Evolutionary conservation across 2,113 vertebrate genomes (phyloP).

Genomic region (Nyctereutes procyonoides): DNA sequence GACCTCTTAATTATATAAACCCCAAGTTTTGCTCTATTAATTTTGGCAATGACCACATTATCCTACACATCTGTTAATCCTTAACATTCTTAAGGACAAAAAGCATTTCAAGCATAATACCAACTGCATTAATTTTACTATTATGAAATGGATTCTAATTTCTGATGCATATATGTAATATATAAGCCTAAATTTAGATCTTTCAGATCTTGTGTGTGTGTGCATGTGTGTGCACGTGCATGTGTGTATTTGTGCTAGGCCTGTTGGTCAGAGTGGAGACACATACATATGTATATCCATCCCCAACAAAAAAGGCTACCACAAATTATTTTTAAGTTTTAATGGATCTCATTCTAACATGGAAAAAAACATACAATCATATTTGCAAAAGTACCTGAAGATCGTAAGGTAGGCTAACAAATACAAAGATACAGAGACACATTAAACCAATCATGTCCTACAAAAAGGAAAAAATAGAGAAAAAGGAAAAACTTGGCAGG

Average conservation of each 20-base stretch:
- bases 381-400: slow-evolving; percentile 18
- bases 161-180: not conserved
- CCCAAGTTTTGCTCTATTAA: slow-evolving; percentile 53
- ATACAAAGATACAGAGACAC: not conserved
- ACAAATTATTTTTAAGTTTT: slow-evolving; percentile 40
- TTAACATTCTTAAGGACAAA: slow-evolving; percentile 52
- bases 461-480: not conserved
- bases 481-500: not conserved
- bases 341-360: not conserved
- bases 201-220: not conserved
- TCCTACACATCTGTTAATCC: slow-evolving; percentile 43
- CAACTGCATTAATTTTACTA: slow-evolving; percentile 26
- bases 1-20: slow-evolving; percentile 65
- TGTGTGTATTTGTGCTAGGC: too few species aligned
- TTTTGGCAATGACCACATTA: slow-evolving; percentile 9
- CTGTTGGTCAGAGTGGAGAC: not conserved
- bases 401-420: not conserved
- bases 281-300: not conserved
- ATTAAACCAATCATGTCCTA: slow-evolving; percentile 3
- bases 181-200: not conserved
- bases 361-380: not conserved
- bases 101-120: not conserved
- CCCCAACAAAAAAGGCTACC: not conserved
- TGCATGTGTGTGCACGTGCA: not conserved
- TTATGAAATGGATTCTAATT: not conserved